Conservation (phyloP, 2,888 invertebrate species). For the Aphelenchoides bicaudatus region DNA sequence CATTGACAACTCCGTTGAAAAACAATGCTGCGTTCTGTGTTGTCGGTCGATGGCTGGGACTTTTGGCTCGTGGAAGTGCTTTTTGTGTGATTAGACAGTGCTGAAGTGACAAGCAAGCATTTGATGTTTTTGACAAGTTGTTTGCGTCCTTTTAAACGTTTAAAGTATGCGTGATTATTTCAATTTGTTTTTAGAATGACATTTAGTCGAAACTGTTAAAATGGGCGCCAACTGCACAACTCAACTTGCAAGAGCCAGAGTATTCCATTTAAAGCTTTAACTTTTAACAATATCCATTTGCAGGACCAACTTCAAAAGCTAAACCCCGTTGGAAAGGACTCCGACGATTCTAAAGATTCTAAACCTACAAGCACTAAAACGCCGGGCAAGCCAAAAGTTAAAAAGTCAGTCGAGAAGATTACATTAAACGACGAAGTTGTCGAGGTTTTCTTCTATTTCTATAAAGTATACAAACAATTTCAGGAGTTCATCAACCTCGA, state of each 20-base stretch:
- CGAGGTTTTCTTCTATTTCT: too few species aligned
- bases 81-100: too few species aligned
- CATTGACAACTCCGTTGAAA: too few species aligned
- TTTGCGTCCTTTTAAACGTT: too few species aligned
- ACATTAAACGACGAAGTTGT: slow-evolving; percentile 56
- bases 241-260: slow-evolving; percentile 1
- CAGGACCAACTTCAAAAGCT: slow-evolving; percentile 1
- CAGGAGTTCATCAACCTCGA: slow-evolving; percentile 61
- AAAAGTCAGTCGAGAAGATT: slow-evolving; percentile 40
- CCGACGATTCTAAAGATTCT: neutral
- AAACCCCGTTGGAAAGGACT: neutral
- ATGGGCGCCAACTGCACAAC: slow-evolving; percentile 7
- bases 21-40: too few species aligned
- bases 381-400: slow-evolving; percentile 20
- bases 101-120: too few species aligned
- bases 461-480: slow-evolving; percentile 18
- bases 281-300: neutral
- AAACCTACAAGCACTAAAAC: neutral
- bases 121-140: too few species aligned
- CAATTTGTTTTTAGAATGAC: too few species aligned
- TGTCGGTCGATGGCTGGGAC: too few species aligned
- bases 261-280: neutral
- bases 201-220: too few species aligned
- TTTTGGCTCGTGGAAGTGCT: too few species aligned
- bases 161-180: too few species aligned